Percentiles rank a stretch among this genome's conserved stretches.
Conservation (phyloP, 2,113 vertebrate genomes). For the Ophiodon elongatus region DNA sequence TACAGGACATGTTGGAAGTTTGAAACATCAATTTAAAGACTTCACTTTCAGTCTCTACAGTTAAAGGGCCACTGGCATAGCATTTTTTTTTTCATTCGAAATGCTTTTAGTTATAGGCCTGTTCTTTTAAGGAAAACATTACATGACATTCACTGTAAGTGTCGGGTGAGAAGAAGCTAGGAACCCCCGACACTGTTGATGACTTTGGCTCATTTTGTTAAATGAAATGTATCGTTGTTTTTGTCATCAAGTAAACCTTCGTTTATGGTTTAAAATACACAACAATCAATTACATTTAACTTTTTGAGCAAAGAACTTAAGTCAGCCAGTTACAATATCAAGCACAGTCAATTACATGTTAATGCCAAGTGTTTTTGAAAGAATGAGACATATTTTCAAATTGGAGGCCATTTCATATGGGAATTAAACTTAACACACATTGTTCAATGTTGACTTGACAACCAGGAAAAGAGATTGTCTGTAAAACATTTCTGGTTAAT, state of each 20-base stretch:
- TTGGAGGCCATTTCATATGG: background rate
- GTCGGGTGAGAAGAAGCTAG: background rate
- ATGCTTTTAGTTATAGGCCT: background rate
- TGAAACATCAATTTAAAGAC: background rate
- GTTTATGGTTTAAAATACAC: background rate
- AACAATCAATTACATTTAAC: background rate
- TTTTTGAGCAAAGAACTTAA: background rate
- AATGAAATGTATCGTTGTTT: background rate
- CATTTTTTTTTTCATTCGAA: background rate
- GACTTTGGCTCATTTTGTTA: background rate
- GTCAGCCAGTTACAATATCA: background rate
- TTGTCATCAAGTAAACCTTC: background rate
- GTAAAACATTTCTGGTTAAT: slow-evolving; percentile 29
- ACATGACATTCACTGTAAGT: background rate
- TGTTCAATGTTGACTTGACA: background rate
- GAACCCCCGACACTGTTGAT: background rate
- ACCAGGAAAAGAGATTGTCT: background rate
- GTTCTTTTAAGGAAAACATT: background rate
- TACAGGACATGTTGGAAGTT: background rate
- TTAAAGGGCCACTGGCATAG: background rate
- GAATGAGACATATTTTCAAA: background rate
- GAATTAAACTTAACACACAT: background rate
- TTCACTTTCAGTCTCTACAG: background rate
- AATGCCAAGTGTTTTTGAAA: background rate
- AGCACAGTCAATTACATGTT: background rate